A percentile compares a stretch with the other conserved stretches of the same genome.
These are phyloP conservation scores for Morpho deidamia DNA, from an alignment of 2,888 invertebrate species.

Conservation along the genomic window DNA sequence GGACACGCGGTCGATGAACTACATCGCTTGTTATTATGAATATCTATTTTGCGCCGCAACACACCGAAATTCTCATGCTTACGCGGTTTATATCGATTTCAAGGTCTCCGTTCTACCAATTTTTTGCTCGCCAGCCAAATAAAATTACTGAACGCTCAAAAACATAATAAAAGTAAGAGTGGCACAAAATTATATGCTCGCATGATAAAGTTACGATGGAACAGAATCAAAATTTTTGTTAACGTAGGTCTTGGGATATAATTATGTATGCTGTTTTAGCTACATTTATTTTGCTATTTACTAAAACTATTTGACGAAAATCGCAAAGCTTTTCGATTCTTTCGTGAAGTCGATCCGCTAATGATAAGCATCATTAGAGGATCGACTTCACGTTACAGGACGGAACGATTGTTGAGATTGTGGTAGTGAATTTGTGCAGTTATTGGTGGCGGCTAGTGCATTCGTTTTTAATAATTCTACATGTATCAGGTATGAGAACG, in stretches of 20 bases:
- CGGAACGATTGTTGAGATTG: too few relatives aligned
- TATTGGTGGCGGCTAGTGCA: too few relatives aligned
- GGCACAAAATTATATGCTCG: neutral
- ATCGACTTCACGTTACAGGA: too few relatives aligned
- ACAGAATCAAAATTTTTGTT: conserved; percentile 7
- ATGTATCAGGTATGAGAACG: too few relatives aligned
- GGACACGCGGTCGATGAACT: conserved; percentile 65
- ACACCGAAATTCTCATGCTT: conserved; percentile 31
- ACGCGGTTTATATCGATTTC: conserved; percentile 30
- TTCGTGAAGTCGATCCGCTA: too few relatives aligned
- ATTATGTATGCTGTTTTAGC: too few relatives aligned
- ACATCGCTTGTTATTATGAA: conserved; percentile 44
- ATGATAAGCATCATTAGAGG: too few relatives aligned
- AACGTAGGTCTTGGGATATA: conserved; percentile 1
- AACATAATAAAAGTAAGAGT: conserved; percentile 23
- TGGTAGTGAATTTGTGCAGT: too few relatives aligned
- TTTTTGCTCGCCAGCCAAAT: conserved; percentile 24
- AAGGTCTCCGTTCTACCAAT: conserved; percentile 28
- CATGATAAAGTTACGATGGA: conserved; percentile 7
- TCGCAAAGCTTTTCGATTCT: too few relatives aligned
- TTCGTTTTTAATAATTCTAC: too few relatives aligned
- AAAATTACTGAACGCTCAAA: conserved; percentile 14
- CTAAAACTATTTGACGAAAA: too few relatives aligned
- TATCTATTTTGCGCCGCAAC: conserved; percentile 48
- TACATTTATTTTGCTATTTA: too few relatives aligned